Evolutionary conservation across 2,113 vertebrate species (phyloP).

Genomic region (Myodes glareolus): DNA sequence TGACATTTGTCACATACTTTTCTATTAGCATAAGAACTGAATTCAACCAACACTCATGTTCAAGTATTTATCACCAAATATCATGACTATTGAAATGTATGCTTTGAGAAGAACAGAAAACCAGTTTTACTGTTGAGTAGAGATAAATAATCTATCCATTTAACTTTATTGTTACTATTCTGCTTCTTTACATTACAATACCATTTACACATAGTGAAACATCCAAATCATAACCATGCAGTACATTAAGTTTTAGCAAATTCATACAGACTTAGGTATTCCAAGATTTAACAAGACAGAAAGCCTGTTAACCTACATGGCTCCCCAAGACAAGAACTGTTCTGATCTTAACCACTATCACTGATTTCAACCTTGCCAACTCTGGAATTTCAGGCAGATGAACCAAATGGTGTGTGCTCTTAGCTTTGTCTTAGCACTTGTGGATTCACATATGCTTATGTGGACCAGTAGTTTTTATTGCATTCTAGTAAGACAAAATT

Average conservation of each 20-base stretch:
- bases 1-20: background rate
- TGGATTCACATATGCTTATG: background rate
- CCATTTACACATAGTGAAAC: background rate
- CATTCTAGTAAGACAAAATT: background rate
- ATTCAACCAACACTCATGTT: background rate
- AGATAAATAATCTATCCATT: background rate
- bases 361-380: background rate
- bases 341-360: background rate
- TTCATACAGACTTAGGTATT: background rate
- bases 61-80: background rate
- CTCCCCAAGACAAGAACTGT: background rate
- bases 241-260: background rate
- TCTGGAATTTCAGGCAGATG: background rate
- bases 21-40: background rate
- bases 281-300: background rate
- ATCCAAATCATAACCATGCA: background rate
- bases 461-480: background rate
- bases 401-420: background rate
- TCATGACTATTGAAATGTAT: background rate
- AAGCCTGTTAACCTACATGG: background rate
- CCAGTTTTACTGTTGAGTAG: background rate
- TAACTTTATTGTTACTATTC: background rate
- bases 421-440: slow-evolving; percentile 11
- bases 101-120: slow-evolving; percentile 22
- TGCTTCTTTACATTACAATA: background rate